Conservation (phyloP, 2,888 invertebrate species). For the Orthonevra nobilis region DNA sequence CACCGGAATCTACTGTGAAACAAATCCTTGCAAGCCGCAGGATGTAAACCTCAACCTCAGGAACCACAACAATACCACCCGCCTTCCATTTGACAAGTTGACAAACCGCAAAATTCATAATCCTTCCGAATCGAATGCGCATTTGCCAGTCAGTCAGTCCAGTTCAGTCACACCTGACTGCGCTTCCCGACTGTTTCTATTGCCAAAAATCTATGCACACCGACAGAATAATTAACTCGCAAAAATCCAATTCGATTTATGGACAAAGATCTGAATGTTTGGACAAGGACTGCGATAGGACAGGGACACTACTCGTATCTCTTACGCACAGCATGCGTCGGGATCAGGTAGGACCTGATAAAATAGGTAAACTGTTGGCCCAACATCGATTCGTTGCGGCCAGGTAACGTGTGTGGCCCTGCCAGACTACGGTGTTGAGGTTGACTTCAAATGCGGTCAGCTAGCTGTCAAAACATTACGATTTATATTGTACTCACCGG, state of each 20-base stretch:
- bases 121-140: slow-evolving; percentile 63
- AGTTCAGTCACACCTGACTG: slow-evolving; percentile 53
- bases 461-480: slow-evolving; percentile 79
- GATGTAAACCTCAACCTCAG: slow-evolving; percentile 27
- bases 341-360: slow-evolving; percentile 48
- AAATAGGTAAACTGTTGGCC: slow-evolving; percentile 63
- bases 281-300: slow-evolving; percentile 25
- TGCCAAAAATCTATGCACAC: slow-evolving; percentile 45
- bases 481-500: slow-evolving; percentile 75
- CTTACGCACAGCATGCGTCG: slow-evolving; percentile 51
- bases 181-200: slow-evolving; percentile 49
- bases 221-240: slow-evolving; percentile 44
- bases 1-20: slow-evolving; percentile 29
- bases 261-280: slow-evolving; percentile 8
- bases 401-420: slow-evolving; percentile 68
- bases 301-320: slow-evolving; percentile 41
- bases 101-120: slow-evolving; percentile 65
- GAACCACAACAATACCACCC: neutral
- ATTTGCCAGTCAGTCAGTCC: no score
- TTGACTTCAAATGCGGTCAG: slow-evolving; percentile 76
- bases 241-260: slow-evolving; percentile 43
- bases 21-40: slow-evolving; percentile 39
- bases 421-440: slow-evolving; percentile 56
- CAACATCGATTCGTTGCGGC: slow-evolving; percentile 69
- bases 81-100: slow-evolving; percentile 23